Evolutionary conservation across 2,797 vertebrate genomes (phyloP).

Genomic region (Garrulus glandarius): DNA sequence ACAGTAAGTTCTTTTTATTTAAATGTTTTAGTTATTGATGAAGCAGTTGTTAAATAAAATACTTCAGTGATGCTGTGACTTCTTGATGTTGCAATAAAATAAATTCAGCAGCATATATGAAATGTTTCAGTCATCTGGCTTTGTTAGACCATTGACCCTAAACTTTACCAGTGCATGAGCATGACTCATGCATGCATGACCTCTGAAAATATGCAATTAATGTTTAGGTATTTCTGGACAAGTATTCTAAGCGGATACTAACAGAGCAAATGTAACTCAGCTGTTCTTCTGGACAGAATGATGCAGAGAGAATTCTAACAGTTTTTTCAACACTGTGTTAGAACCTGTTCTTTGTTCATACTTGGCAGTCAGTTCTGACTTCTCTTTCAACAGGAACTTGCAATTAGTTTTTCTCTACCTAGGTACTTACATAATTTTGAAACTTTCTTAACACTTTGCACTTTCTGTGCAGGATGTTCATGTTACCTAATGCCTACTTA

Average conservation of each 20-base stretch:
- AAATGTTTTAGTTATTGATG: neutral
- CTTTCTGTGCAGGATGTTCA: neutral
- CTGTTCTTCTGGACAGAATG: neutral
- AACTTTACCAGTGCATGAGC: neutral
- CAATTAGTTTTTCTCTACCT: neutral
- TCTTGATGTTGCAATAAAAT: neutral
- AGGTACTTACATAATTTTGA: neutral
- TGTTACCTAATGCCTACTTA: neutral
- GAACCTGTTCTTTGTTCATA: neutral
- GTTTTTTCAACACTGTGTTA: neutral
- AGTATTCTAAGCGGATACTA: neutral
- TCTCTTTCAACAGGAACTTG: neutral
- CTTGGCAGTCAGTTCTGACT: neutral
- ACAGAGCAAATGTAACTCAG: neutral
- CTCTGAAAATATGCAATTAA: neutral
- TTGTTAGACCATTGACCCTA: neutral
- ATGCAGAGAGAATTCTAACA: neutral
- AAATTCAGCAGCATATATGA: neutral
- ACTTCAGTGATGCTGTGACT: neutral
- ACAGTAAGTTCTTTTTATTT: neutral
- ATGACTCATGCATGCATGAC: neutral
- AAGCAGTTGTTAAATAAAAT: neutral
- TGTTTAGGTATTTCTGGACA: neutral
- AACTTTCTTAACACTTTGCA: neutral
- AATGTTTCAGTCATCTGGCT: neutral